Percentiles rank a stretch among this genome's conserved stretches.
These are phyloP conservation scores for Vireo altiloquus DNA, from an alignment of 2,113 vertebrate species.

Conservation along the genomic window DNA sequence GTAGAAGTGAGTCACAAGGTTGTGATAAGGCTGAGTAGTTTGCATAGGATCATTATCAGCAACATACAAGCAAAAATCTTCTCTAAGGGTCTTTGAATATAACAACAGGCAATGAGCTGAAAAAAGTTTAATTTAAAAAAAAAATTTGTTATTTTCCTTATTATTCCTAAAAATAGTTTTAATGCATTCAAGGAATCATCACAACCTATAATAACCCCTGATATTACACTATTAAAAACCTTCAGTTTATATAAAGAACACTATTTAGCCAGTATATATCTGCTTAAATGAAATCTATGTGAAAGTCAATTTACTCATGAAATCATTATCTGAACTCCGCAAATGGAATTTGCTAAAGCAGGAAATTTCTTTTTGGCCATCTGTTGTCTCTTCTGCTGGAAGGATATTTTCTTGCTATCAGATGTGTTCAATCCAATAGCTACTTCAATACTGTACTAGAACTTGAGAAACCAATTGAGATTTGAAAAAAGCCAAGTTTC, in stretches of 20 bases:
- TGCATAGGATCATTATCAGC: not conserved
- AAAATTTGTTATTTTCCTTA: not conserved
- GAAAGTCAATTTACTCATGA: not conserved
- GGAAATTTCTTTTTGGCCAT: not conserved
- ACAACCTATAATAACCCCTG: not conserved
- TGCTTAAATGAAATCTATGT: not conserved
- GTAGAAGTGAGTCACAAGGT: not conserved
- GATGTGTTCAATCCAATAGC: not conserved
- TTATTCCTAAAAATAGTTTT: not conserved
- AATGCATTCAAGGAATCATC: not conserved
- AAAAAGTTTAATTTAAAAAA: not conserved
- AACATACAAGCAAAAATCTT: not conserved
- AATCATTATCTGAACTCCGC: not conserved
- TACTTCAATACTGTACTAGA: not conserved
- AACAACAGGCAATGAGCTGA: not conserved
- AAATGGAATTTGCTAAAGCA: not conserved
- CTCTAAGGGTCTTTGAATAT: not conserved
- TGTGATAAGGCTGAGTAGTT: not conserved
- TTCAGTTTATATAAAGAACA: not conserved
- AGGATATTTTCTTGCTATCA: constrained; percentile 1
- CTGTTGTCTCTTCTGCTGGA: not conserved
- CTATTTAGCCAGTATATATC: not conserved
- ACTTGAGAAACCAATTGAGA: not conserved
- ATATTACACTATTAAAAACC: not conserved
- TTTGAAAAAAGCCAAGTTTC: not conserved